phyloP scores from a whole-genome alignment of 1,140 invertebrate species.

The Muscidifurax raptorellus region DNA sequence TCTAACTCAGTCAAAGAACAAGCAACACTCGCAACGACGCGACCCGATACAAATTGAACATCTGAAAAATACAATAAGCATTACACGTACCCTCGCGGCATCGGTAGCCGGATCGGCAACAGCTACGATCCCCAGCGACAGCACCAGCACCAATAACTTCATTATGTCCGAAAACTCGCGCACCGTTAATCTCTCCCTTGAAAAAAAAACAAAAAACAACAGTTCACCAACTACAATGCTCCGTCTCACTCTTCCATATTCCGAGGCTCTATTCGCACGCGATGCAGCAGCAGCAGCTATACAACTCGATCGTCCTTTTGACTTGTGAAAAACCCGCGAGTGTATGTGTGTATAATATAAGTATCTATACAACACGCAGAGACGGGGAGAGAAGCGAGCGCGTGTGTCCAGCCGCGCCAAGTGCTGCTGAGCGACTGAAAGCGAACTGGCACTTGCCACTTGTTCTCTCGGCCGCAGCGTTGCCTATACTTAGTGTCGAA shows the following conservation, averaged over 20 bases:
- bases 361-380: no score
- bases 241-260: neutral
- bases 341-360: neutral
- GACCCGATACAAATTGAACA: no score
- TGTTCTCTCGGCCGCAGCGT: slow-evolving; percentile 44
- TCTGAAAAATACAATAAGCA: neutral
- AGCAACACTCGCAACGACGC: no score
- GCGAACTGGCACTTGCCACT: slow-evolving; percentile 57
- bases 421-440: slow-evolving; percentile 67
- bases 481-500: neutral
- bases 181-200: neutral
- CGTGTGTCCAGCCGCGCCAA: slow-evolving; percentile 63
- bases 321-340: neutral
- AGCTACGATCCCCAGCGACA: neutral
- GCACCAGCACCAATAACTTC: neutral
- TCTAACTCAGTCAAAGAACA: no score
- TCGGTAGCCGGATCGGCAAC: neutral
- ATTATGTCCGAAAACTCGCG: neutral
- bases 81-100: slow-evolving; percentile 32
- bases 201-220: neutral
- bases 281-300: neutral
- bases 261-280: neutral
- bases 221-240: neutral
- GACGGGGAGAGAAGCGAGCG: neutral
- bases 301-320: no score